Base-by-base conservation (phyloP, 2,113 vertebrate genomes). In the Poeciliopsis turrubarensis region DNA sequence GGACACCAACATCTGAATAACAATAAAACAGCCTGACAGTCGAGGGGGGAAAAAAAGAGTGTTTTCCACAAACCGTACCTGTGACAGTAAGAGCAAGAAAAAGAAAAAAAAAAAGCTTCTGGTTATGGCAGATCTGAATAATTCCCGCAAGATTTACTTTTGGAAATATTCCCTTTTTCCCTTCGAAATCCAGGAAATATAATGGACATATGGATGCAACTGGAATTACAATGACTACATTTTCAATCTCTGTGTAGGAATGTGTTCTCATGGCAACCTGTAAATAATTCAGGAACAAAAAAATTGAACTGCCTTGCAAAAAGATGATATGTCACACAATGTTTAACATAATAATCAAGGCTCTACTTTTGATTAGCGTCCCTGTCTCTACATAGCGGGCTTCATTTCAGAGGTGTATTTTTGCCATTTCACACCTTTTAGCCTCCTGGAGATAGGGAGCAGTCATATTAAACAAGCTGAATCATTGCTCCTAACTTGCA, bases 311-410 rank as follows among this genome's bases (percentile, higher is more conserved):
- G 68, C 72, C 57, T 44, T 47, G 32, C 39, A 31, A 86, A 22
- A 76, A 70, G 72, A 75, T 76, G 71, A 75, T 65, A 77, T 65
- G 79, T 78, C 70, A 80, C 79, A 80, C 22, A 34, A 69, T 68
- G 65, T 82, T 84, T 82, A 72, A 77, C 74, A 84, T 86, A 73
- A 82, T 88, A 82, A 80, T 80, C 77, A 80, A 87, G 27, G 64
- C 74, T 69, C 60, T 57, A 12, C 63, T 78, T 51, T 72, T 88
- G 73, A 89, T 87, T 80, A 80, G 65, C 67, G 73, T 81, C 65
- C 8, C 60, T 11, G 54, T 70, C 47, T 31, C 26, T 62, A 54
- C 69, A 25, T 67, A 1, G 11, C 27, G 64, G 79, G 68, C 68
- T 69, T 77, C 25, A 30, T 70, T 68, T 78, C 61, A 73, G 71